Evolutionary conservation across 2,888 invertebrate species (phyloP).

Genomic region (Agrochola macilenta): DNA sequence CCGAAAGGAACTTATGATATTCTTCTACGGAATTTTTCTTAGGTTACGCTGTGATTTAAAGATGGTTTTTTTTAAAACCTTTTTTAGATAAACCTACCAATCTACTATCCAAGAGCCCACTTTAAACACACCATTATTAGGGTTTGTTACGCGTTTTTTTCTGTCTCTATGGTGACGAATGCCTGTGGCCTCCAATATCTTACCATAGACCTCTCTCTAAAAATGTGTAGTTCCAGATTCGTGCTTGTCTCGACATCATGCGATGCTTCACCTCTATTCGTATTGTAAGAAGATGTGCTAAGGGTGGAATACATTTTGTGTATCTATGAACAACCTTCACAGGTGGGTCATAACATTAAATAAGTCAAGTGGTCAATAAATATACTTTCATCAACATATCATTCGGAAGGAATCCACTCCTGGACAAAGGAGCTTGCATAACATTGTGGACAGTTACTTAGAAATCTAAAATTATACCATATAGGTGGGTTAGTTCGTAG

Average conservation of each 20-base stretch:
- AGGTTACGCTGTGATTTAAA: no score
- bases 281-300: neutral
- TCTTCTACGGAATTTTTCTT: neutral
- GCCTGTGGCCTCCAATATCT: no score
- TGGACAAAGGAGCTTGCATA: constrained; percentile 29
- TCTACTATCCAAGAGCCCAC: no score
- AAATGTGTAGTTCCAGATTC: neutral
- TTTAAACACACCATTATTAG: no score
- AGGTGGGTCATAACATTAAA: neutral
- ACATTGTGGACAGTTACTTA: constrained; percentile 12
- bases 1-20: constrained; percentile 4
- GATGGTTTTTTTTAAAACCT: no score
- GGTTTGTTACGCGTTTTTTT: no score
- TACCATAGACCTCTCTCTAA: neutral
- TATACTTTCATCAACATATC: neutral
- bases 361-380: neutral
- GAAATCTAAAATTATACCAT: constrained; percentile 22
- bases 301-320: no score
- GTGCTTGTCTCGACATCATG: neutral
- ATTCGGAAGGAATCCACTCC: neutral
- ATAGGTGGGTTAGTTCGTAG: constrained; percentile 5
- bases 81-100: neutral
- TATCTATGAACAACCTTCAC: neutral
- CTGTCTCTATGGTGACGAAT: no score
- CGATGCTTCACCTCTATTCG: neutral